phyloP scores from a whole-genome alignment of 2,888 invertebrate genomes.

The Alcis repandata region DNA sequence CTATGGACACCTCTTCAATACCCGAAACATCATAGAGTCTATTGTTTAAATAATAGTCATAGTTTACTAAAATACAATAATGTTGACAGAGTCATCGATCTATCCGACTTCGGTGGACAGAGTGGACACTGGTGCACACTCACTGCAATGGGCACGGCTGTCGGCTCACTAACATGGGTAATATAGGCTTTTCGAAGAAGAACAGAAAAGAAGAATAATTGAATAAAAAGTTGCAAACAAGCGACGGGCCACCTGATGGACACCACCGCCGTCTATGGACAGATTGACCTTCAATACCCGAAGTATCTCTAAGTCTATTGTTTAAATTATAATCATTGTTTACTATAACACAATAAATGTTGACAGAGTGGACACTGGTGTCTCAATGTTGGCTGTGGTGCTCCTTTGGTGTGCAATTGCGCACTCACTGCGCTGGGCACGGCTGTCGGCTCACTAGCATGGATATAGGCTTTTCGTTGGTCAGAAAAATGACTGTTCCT shows the following conservation, averaged over 20 bases:
- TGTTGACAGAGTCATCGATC: conserved; percentile 8
- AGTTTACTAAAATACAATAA: not conserved
- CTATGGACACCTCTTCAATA: too few relatives aligned
- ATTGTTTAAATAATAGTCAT: too few relatives aligned
- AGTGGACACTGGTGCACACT: conserved; percentile 47
- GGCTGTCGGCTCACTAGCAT: conserved; percentile 27
- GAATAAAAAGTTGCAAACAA: too few relatives aligned
- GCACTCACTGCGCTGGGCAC: conserved; percentile 59
- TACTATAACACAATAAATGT: not conserved
- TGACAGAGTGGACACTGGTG: conserved; percentile 5
- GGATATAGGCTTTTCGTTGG: conserved; percentile 45
- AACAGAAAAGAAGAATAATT: too few relatives aligned
- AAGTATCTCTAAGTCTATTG: too few relatives aligned
- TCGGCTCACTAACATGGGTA: conserved; percentile 39
- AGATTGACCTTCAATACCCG: too few relatives aligned
- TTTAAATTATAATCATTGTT: too few relatives aligned
- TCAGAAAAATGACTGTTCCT: too few relatives aligned
- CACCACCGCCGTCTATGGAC: too few relatives aligned
- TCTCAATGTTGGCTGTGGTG: conserved; percentile 15
- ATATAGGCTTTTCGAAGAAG: conserved; percentile 38
- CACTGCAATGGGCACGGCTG: conserved; percentile 55
- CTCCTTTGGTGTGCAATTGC: conserved; percentile 57
- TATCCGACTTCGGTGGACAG: too few relatives aligned
- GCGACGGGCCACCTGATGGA: too few relatives aligned
- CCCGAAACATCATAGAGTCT: too few relatives aligned